Evolutionary conservation across 2,888 invertebrate genomes (phyloP).

Genomic region (Trissolcus brochymenae): DNA sequence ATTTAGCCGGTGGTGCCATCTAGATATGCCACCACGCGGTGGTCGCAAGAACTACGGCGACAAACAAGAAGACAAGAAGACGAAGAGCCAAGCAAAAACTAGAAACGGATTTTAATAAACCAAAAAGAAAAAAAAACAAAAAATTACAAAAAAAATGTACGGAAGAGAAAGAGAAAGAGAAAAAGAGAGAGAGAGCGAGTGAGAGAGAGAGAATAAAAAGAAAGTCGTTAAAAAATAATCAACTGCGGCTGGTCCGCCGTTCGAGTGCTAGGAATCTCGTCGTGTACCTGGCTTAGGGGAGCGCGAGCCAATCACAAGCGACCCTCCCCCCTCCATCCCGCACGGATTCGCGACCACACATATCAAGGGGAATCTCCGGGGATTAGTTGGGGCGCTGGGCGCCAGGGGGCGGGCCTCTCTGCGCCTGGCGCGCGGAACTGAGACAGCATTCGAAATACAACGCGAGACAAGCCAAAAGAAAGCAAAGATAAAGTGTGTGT

Average conservation of each 20-base stretch:
- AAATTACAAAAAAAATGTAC: slow-evolving; percentile 16
- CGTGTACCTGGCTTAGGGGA: slow-evolving; percentile 51
- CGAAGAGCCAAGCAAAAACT: slow-evolving; percentile 11
- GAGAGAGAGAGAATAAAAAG: slow-evolving; percentile 11
- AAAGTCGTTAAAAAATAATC: slow-evolving; percentile 12
- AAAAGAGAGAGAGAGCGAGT: not conserved
- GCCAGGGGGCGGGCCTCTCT: slow-evolving; percentile 30
- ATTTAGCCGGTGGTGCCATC: slow-evolving; percentile 25
- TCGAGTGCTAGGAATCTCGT: slow-evolving; percentile 52
- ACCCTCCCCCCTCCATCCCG: slow-evolving; percentile 13
- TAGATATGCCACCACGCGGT: not conserved
- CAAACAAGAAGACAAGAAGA: slow-evolving; percentile 9
- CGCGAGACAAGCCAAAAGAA: slow-evolving; percentile 46
- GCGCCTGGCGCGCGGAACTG: slow-evolving; percentile 7
- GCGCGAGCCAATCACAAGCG: slow-evolving; percentile 45
- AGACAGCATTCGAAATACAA: slow-evolving; percentile 30
- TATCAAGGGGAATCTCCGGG: slow-evolving; percentile 36
- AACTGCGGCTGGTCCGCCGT: slow-evolving; percentile 46
- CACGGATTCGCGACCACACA: slow-evolving; percentile 33
- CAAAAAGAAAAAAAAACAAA: slow-evolving; percentile 8
- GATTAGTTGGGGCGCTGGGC: slow-evolving; percentile 24
- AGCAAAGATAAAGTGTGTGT: slow-evolving; percentile 2
- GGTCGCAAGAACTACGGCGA: slow-evolving; percentile 1
- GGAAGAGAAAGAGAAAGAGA: not conserved
- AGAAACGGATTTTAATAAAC: slow-evolving; percentile 31